Base-by-base conservation (phyloP, 2,113 vertebrate genomes). In the Tragulus kanchil region DNA sequence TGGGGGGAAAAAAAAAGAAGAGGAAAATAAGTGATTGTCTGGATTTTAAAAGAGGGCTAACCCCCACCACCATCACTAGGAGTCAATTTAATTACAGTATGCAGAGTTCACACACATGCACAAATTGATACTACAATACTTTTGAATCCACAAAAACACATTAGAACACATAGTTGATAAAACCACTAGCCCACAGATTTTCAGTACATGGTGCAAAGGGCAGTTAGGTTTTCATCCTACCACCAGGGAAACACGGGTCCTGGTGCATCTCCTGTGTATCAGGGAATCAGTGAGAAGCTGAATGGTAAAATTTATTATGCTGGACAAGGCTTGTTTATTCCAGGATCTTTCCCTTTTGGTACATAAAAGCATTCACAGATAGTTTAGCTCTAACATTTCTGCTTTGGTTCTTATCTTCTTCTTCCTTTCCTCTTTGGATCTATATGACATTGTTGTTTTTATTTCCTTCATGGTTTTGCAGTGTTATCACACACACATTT, bases 31-130 rank as follows among this genome's bases (percentile, higher is more conserved):
- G 0, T 9, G 67, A 36, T 59, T 59, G 0, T 6, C 14, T 25
- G 84, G 65, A 15, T 77, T n/a, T 67, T 85, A 69, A 56, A 61
- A 25, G 94, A 59, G 95, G 28, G 73, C 93, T 23, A 36, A 75
- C 90, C 90, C 90, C 94, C 58, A 50, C 6, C 81, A 95, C 89
- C 45, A 48, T 11, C 87, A 95, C 87, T 14, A 92, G 90, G 88
- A 83, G 77, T 89, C 28, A 0, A 50, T 42, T 85, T 90, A 96
- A 89, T 95, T 73, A 85, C 5, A 1, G 69, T 48, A 96, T 21
- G 90, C 95, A 81, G 96, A 91, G 91, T 97, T 94, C 93, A 97
- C 97, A 96, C 97, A 97, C 98, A 98, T 97, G 98, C 97, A 59
- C 26, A 31, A 83, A 23, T 5, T 4, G 65, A 92, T 73, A 9